A percentile compares a stretch with the other conserved stretches of the same genome.
Evolutionary conservation across 2,113 vertebrate genomes (phyloP).

Genomic region (Chloropsis cyanopogon): DNA sequence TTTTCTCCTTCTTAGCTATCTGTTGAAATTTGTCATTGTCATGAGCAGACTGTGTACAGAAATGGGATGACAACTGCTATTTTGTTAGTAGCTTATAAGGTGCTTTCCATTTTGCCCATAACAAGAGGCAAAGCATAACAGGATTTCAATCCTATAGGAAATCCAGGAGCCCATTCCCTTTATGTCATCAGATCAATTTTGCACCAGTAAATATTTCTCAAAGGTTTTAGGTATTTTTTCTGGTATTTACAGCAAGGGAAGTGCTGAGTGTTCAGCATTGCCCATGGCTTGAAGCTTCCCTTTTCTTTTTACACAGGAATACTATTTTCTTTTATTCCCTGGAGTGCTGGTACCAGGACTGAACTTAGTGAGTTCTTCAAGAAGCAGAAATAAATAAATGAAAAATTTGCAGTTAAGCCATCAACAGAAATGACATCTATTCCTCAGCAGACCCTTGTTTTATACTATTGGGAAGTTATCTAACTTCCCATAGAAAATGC

Average conservation of each 20-base stretch:
- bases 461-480: constrained; percentile 65
- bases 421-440: constrained; percentile 43
- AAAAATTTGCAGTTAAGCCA: constrained; percentile 50
- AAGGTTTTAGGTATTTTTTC: background rate
- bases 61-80: background rate
- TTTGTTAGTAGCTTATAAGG: background rate
- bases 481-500: constrained; percentile 71
- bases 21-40: background rate
- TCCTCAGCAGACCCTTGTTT: constrained; percentile 34
- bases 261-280: background rate
- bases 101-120: background rate
- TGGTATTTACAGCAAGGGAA: background rate
- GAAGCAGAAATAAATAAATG: constrained; percentile 56
- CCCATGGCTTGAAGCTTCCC: background rate
- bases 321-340: constrained; percentile 30
- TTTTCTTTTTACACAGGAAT: background rate
- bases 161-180: background rate
- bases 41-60: background rate
- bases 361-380: constrained; percentile 22
- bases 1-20: background rate
- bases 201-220: background rate
- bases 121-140: background rate
- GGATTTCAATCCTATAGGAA: background rate
- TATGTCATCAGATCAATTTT: background rate
- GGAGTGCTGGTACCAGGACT: background rate